These are phyloP conservation scores for Athene noctua DNA, from an alignment of 2,113 vertebrate species.

Conservation along the genomic window DNA sequence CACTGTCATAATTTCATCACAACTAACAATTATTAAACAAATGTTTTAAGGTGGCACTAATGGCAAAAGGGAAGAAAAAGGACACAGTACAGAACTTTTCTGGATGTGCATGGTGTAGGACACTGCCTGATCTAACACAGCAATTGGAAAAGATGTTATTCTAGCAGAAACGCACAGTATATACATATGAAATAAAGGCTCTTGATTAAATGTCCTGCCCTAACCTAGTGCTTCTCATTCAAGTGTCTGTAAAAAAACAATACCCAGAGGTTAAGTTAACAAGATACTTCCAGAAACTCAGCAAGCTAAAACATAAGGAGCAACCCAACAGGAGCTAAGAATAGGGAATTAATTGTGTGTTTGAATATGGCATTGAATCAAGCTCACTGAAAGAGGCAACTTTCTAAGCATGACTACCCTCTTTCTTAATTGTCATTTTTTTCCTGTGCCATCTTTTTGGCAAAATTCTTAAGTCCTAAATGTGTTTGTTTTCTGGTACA, in stretches of 20 bases:
- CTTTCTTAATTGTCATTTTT: background rate
- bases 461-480: background rate
- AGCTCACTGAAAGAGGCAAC: background rate
- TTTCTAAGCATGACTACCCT: background rate
- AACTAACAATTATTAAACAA: background rate
- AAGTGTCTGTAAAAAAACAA: background rate
- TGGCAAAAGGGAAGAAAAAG: background rate
- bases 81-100: background rate
- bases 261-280: background rate
- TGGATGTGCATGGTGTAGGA: background rate
- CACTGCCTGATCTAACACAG: background rate
- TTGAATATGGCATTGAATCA: background rate
- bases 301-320: background rate
- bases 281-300: conserved; percentile 2
- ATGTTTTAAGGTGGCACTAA: background rate
- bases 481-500: background rate
- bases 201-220: background rate
- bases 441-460: background rate
- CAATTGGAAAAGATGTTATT: background rate
- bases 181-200: background rate
- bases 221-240: background rate
- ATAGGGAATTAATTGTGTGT: background rate
- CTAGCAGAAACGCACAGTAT: background rate
- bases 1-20: background rate
- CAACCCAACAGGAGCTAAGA: background rate